phyloP scores from a whole-genome alignment of 2,113 vertebrate species.

The Pycnonotus jocosus region DNA sequence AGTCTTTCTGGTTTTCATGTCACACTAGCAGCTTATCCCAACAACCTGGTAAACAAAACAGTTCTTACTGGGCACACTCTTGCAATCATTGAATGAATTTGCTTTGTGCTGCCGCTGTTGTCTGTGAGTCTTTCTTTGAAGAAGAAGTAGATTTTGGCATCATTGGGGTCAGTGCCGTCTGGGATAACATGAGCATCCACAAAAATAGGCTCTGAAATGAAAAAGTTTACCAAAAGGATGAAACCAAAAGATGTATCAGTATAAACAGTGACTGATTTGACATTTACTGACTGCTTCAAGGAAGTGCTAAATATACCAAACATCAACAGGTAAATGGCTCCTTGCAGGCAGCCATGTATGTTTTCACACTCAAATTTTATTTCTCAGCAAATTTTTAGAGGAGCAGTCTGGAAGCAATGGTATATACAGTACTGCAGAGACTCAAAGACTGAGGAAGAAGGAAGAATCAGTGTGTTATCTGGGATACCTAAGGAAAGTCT shows the following conservation, averaged over 20 bases:
- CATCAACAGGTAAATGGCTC: neutral
- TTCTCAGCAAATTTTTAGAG: neutral
- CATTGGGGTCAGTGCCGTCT: slow-evolving; percentile 92
- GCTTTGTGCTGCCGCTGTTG: slow-evolving; percentile 88
- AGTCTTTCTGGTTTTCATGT: neutral
- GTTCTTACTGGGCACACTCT: slow-evolving; percentile 93
- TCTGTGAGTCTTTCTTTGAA: slow-evolving; percentile 91
- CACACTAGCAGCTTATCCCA: neutral
- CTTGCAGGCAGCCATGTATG: neutral
- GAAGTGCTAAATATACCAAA: neutral
- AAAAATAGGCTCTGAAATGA: slow-evolving; percentile 88
- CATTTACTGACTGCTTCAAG: neutral
- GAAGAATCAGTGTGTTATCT: neutral
- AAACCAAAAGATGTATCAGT: neutral
- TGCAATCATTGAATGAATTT: slow-evolving; percentile 95
- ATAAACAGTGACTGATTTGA: neutral
- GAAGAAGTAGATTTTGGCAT: slow-evolving; percentile 95
- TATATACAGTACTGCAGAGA: neutral
- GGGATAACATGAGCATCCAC: slow-evolving; percentile 93
- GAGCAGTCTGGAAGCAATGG: neutral
- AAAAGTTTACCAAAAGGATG: neutral
- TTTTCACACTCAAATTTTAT: neutral
- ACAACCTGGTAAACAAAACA: neutral
- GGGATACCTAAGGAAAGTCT: neutral
- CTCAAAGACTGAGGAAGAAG: neutral